Evolutionary conservation across 1,140 invertebrate genomes (phyloP), one percentile per base, ranked within the genome.

Genomic region (Hycleus cichorii): DNA sequence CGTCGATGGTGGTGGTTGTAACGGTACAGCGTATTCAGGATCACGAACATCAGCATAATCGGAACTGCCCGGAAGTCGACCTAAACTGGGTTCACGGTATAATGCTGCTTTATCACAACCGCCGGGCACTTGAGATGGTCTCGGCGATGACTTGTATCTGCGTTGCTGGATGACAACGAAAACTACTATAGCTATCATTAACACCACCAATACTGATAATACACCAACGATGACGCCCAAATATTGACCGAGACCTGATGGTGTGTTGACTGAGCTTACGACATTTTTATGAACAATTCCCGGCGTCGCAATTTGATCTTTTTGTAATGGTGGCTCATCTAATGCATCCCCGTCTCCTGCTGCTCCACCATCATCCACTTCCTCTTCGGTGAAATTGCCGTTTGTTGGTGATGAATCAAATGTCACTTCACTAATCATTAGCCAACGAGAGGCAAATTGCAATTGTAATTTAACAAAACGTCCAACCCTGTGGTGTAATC

Each of bases 371-470:
- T 18, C 18, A 18, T 18, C 18, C 18, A 18, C 18, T 3, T 32
- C 32, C 48, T 71, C 69, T 57, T 67, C 71, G 9, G 65, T 73
- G 44, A 69, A 70, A 62, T 71, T 73, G 11, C 69, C 69, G 18
- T 60, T 65, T 24, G 69, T 61, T 7, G 64, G 59, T 8, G 61
- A 85, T 9, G 88, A 90, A 65, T 89, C 85, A 67, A 90, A 91
- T 4, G 83, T 83, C 46, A 95, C 80, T 77, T 95, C 93, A 73
- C 90, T 92, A 65, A 96, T 83, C 74, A 96, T 84, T 59, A 96
- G 90, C 91, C 91, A 95, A 50, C 83, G 80, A 3, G 89, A 81
- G 5, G 89, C 85, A 74, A 95, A 95, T 64, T 81, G 82, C 8
- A 95, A 76, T 64, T 87, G 83, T 10, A 95, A 77, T 64, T 89